These are phyloP conservation scores for Marisa cornuarietis DNA, from an alignment of 1,140 invertebrate species.

Conservation along the genomic window DNA sequence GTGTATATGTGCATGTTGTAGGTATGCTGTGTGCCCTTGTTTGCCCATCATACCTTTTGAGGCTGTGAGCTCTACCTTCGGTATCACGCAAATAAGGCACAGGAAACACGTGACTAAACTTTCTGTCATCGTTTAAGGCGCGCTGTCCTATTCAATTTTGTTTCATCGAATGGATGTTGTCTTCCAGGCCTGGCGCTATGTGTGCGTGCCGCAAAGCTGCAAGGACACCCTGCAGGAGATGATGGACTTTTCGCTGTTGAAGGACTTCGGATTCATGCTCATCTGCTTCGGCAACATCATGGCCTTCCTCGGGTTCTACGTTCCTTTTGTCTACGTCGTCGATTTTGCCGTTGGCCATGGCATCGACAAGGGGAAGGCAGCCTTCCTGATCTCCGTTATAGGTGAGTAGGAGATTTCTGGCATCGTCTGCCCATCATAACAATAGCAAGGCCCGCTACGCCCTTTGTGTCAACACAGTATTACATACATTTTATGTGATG, in stretches of 20 bases:
- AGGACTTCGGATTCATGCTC: conserved; percentile 51
- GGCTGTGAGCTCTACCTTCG: too few relatives aligned
- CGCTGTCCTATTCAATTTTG: neutral
- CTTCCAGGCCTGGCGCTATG: conserved; percentile 12
- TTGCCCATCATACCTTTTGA: neutral
- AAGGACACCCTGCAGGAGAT: conserved; percentile 74
- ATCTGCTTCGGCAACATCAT: conserved; percentile 95
- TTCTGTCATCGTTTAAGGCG: neutral
- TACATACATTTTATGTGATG: too few relatives aligned
- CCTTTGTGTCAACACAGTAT: too few relatives aligned
- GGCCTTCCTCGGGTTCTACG: conserved; percentile 92
- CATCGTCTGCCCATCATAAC: too few relatives aligned
- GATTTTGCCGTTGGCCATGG: conserved; percentile 83
- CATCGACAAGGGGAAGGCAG: conserved; percentile 59
- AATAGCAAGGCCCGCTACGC: too few relatives aligned
- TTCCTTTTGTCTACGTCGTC: conserved; percentile 94
- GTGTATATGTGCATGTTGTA: too few relatives aligned
- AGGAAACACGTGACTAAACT: too few relatives aligned
- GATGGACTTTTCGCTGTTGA: conserved; percentile 90
- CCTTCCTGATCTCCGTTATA: conserved; percentile 62
- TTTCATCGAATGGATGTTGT: conserved; percentile 66
- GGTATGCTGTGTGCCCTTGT: conserved; percentile 2
- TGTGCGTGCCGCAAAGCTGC: conserved; percentile 79
- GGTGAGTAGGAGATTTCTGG: conserved; percentile 41
- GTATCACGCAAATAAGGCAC: too few relatives aligned